Conservation (phyloP, 2,888 invertebrate species). For the Mythimna vitellina region DNA sequence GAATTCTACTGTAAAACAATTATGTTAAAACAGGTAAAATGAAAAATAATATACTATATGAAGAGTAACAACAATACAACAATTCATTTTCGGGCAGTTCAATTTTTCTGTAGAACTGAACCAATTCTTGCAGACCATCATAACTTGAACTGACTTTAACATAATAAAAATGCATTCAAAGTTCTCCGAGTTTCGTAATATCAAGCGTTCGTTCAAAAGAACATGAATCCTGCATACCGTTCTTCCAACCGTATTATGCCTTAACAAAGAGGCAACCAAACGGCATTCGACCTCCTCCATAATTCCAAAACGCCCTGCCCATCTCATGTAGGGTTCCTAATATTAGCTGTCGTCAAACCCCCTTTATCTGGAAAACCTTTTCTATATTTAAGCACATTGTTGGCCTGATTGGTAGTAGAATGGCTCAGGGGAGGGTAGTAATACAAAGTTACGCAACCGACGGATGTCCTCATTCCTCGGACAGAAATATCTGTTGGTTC, state of each 20-base stretch:
- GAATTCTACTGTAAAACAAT: background rate
- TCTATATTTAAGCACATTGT: conserved; percentile 66
- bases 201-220: conserved; percentile 35
- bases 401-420: conserved; percentile 58
- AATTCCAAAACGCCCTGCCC: conserved; percentile 53
- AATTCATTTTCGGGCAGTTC: background rate
- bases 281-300: conserved; percentile 49
- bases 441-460: conserved; percentile 77
- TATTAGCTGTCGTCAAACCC: conserved; percentile 57
- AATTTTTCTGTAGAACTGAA: background rate
- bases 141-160: background rate
- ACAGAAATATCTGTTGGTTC: conserved; percentile 76
- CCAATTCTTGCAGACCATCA: background rate
- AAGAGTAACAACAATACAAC: background rate
- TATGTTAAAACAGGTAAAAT: background rate
- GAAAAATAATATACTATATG: background rate
- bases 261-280: conserved; percentile 45
- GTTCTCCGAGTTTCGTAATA: conserved; percentile 17
- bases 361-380: conserved; percentile 60
- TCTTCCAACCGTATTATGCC: conserved; percentile 32
- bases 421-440: conserved; percentile 60
- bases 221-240: conserved; percentile 30
- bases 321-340: conserved; percentile 45
- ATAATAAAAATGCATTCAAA: conserved; percentile 1
- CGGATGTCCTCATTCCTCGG: conserved; percentile 79